These are phyloP conservation scores for Macrosiphum euphorbiae DNA, from an alignment of 2,888 invertebrate genomes.

Conservation along the genomic window DNA sequence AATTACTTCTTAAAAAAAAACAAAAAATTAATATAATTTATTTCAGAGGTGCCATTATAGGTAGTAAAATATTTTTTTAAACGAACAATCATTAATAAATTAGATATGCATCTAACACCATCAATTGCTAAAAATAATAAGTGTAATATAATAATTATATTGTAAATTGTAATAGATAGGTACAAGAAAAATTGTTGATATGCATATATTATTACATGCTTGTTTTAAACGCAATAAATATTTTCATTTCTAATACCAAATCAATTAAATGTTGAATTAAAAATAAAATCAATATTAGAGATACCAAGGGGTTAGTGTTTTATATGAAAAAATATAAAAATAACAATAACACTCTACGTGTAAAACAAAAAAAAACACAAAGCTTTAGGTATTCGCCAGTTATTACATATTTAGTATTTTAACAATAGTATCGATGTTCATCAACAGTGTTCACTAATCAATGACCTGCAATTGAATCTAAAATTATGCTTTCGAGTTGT, in stretches of 20 bases:
- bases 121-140: not conserved
- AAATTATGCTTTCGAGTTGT: not conserved
- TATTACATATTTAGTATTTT: not conserved
- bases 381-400: not conserved
- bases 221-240: not conserved
- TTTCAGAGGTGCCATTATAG: too few species aligned
- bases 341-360: not conserved
- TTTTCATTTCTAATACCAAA: not conserved
- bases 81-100: too few species aligned
- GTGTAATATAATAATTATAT: not conserved
- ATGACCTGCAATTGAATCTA: not conserved
- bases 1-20: too few species aligned
- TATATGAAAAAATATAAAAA: not conserved
- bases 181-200: not conserved
- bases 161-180: not conserved
- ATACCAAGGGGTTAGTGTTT: not conserved
- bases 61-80: too few species aligned
- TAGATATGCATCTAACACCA: not conserved
- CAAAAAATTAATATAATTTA: too few species aligned
- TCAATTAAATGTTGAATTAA: not conserved
- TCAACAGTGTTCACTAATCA: not conserved
- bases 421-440: not conserved
- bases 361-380: not conserved
- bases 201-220: not conserved
- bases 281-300: not conserved